Base-by-base conservation (phyloP, 2,888 invertebrate species). In the Prostheceraeus crozeri region DNA sequence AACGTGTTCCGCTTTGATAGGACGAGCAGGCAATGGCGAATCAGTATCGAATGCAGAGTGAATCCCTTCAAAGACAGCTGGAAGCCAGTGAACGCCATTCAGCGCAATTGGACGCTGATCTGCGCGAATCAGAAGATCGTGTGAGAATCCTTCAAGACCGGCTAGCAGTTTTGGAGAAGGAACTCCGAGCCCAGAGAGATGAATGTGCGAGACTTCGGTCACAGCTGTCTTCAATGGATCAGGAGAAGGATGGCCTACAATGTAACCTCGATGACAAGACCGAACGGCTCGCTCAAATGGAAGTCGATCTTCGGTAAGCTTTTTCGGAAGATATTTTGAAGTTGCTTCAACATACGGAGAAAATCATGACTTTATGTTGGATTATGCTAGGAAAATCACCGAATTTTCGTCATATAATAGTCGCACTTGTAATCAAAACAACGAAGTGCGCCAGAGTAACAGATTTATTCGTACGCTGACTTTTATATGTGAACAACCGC, bases 211-310 rank as follows among this genome's bases (percentile, higher is more conserved):
- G 68, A 21, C 65, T 74, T 21, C 65, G 71, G 23, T 57, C 64
- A 2, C 72, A 72, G 1, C 68, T 75, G 53, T 67, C 64, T 35
- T 65, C 70, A 2, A 66, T 74, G 60, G 75, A 75, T 63, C 65
- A 71, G 30, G 75, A 75, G 64, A 75, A 74, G 60, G 75, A 75
- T 62, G 58, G 63, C 2, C 65, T 75, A 10, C 74, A 75, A 67
- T 65, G 64, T 11, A 67, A 66, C 19, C 70, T 74, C 2, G 75
- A 75, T 63, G 72, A 74, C 57, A 74, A 72, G 63, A 67, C 73
- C n/a, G 54, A 51, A 6, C 57, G 54, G 10, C 55, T 56, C 11
- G 23, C 53, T 35, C 28, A 14, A 3, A 19, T 33, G 25, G 53
- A 53, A 19, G 30, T 31, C 25, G 35, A 53, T 8, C 28, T 35